Percentiles rank a stretch among this genome's conserved stretches.
phyloP scores from a whole-genome alignment of 2,113 vertebrate genomes.

The Callipepla californica region DNA sequence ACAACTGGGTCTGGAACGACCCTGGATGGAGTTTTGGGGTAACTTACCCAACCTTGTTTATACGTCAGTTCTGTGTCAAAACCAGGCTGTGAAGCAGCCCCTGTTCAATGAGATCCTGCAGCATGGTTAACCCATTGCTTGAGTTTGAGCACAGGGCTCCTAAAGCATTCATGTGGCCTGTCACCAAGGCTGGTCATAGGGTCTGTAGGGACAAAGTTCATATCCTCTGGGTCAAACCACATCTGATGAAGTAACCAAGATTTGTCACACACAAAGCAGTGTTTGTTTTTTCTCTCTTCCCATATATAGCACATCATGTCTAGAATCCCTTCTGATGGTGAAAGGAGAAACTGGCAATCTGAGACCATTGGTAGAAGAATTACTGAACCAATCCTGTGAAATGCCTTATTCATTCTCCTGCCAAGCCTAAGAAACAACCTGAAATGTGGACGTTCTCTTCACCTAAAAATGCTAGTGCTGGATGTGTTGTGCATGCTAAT shows the following conservation, averaged over 20 bases:
- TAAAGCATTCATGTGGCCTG: accelerated
- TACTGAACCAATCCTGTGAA: not conserved
- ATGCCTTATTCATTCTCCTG: not conserved
- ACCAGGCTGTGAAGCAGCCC: not conserved
- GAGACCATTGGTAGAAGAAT: not conserved
- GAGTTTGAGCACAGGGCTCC: not conserved
- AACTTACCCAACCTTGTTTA: not conserved
- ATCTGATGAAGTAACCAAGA: not conserved
- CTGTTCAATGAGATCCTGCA: not conserved
- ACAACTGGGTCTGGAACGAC: not conserved
- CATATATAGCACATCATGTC: accelerated
- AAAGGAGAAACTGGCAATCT: not conserved
- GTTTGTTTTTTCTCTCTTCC: not conserved
- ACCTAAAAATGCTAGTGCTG: constrained; percentile 2
- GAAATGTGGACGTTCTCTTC: not conserved
- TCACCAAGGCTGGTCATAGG: not conserved
- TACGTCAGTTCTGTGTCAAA: not conserved
- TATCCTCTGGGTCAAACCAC: not conserved
- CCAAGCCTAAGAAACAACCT: not conserved
- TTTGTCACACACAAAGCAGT: not conserved
- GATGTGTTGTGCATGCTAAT: not conserved
- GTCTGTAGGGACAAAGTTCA: not conserved
- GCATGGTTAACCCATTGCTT: not conserved
- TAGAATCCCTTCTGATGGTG: not conserved
- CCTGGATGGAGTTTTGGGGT: not conserved